These are phyloP conservation scores for Slavum lentiscoides DNA, from an alignment of 2,888 invertebrate genomes.

Conservation along the genomic window DNA sequence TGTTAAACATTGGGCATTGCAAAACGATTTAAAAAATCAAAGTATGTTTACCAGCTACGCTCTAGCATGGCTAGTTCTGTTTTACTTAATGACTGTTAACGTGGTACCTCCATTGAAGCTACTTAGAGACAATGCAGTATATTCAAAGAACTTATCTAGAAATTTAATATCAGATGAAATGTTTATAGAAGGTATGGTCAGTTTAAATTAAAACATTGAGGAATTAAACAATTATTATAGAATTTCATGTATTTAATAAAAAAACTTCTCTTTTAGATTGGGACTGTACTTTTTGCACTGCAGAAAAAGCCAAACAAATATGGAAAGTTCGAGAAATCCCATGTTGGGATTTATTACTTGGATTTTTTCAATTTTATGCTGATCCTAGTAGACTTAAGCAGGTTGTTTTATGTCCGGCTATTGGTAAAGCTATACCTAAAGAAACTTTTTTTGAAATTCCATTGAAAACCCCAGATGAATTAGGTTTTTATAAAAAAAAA, in stretches of 20 bases:
- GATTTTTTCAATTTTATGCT: conserved; percentile 53
- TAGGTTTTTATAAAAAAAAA: conserved; percentile 41
- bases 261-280: conserved; percentile 51
- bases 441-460: conserved; percentile 16
- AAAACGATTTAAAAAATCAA: conserved; percentile 55
- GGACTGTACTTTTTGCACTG: conserved; percentile 53
- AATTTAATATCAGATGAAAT: conserved; percentile 16
- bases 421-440: conserved; percentile 43
- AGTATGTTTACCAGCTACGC: conserved; percentile 56
- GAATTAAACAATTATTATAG: not conserved
- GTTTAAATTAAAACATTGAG: not conserved
- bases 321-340: conserved; percentile 36
- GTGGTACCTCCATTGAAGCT: conserved; percentile 55
- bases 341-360: conserved; percentile 48
- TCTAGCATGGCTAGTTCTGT: conserved; percentile 56
- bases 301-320: conserved; percentile 39
- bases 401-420: conserved; percentile 52
- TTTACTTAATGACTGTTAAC: conserved; percentile 55
- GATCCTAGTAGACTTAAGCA: conserved; percentile 35
- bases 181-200: conserved; percentile 44
- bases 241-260: no score
- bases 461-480: not conserved
- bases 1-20: conserved; percentile 56
- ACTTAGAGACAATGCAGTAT: conserved; percentile 48
- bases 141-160: not conserved